phyloP scores from a whole-genome alignment of 2,888 invertebrate species.

The Microchrysa polita region DNA sequence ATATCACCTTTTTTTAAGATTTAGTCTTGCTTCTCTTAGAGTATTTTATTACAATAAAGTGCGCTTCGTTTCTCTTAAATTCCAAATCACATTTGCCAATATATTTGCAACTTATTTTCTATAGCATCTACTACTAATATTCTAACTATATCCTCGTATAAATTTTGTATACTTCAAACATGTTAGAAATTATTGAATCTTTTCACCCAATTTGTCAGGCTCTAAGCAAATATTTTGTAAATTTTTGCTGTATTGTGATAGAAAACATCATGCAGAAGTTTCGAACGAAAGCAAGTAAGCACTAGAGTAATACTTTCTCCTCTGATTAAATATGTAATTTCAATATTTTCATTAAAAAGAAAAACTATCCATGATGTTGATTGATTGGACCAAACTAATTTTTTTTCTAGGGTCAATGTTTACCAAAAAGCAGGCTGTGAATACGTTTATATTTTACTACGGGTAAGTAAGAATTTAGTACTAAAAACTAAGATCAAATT shows the following conservation, averaged over 20 bases:
- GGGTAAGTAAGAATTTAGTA: constrained; percentile 32
- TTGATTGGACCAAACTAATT: too few species aligned
- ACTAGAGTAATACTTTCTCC: not conserved
- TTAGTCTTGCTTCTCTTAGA: too few species aligned
- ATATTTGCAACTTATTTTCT: too few species aligned
- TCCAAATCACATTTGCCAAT: too few species aligned
- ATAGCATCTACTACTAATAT: not conserved
- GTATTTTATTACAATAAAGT: too few species aligned
- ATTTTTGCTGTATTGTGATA: constrained; percentile 20
- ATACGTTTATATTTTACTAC: constrained; percentile 32
- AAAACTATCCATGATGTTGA: too few species aligned
- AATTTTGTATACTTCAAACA: not conserved
- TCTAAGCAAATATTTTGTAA: constrained; percentile 12
- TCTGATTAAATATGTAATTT: too few species aligned
- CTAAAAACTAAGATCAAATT: not conserved
- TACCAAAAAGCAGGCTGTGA: not conserved
- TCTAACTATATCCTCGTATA: not conserved
- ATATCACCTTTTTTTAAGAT: too few species aligned
- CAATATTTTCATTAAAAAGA: too few species aligned
- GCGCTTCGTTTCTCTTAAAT: too few species aligned
- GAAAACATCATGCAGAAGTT: constrained; percentile 20
- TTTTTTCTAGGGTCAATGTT: not conserved
- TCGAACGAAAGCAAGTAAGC: constrained; percentile 38
- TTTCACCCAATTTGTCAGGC: constrained; percentile 21
- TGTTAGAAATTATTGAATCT: constrained; percentile 6